Base-by-base conservation (phyloP, 2,113 vertebrate genomes). In the Rhegmatorhina hoffmannsi region DNA sequence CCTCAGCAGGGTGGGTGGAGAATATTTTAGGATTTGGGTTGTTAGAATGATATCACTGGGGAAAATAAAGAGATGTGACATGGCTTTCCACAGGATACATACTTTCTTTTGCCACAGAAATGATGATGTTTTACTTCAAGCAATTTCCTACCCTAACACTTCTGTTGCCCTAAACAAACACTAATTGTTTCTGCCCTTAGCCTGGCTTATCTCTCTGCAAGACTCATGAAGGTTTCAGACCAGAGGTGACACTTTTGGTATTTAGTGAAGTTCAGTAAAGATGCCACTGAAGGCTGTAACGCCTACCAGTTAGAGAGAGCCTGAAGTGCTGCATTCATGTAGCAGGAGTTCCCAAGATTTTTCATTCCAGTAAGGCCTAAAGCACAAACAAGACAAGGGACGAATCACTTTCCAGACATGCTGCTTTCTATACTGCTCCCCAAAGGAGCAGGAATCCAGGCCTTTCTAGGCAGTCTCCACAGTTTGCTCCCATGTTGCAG, bases 271-370 rank as follows among this genome's bases (percentile, higher is more conserved):
- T 59, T 40, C 16, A 76, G 36, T 29, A n/a, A 64, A 31, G 34
- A 52, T 64, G 50, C 55, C 34, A 31, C 18, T 47, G 86, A 56
- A 64, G 33, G 44, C 60, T 47, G 12, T 17, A 33, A 23, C 17
- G 84, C 99, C 96, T 98, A 99, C 99, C 99, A 99, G 97, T 99
- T 99, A 67, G 99, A 99, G 84, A 99, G 97, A 19, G 99, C 99
- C 96, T 99, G 99, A 76, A 99, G 98, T 14, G 99, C 99, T 14
- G 99, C 99, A 9, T 99, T 99, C 99, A 99, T 99, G 97, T 99
- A 99, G 97, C 99, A 99, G 36, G 99, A 99, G 97, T 99, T 99
- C 52, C 99, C 99, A 6, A 99, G 99, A 91, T 99, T 99, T 97
- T 99, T 99, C 99, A 99, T 99, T 92, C 99, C 99, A 9, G 99